Conservation (phyloP, 35 echinoderm and acorn worm genomes). For the Apostichopus parvimensis region DNA sequence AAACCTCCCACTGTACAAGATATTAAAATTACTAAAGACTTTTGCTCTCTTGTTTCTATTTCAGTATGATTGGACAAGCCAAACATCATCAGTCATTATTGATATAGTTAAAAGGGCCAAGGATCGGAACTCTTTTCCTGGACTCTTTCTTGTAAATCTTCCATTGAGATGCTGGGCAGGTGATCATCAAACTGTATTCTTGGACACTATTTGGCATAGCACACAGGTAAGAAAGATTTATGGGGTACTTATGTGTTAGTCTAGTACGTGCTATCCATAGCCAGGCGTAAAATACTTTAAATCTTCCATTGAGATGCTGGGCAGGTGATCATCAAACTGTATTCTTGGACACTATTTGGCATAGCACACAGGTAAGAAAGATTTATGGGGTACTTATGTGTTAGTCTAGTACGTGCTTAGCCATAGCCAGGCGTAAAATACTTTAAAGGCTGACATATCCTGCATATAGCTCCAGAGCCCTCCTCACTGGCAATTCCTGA, state of each 20-base stretch:
- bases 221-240: slow-evolving; percentile 52
- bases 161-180: slow-evolving; percentile 45
- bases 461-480: too few relatives aligned
- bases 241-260: too few relatives aligned
- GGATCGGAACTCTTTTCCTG: slow-evolving; percentile 12
- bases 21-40: not conserved
- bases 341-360: slow-evolving; percentile 47
- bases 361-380: slow-evolving; percentile 64
- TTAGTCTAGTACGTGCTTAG: too few relatives aligned
- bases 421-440: too few relatives aligned
- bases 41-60: not conserved
- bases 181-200: slow-evolving; percentile 27
- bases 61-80: slow-evolving; percentile 69
- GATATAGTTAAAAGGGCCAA: slow-evolving; percentile 60
- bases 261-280: too few relatives aligned
- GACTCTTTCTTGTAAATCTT: slow-evolving; percentile 36
- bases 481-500: not conserved
- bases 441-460: too few relatives aligned
- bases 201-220: slow-evolving; percentile 61
- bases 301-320: slow-evolving; percentile 48
- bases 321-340: slow-evolving; percentile 40
- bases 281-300: too few relatives aligned
- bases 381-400: not conserved
- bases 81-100: slow-evolving; percentile 58
- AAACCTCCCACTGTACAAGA: too few relatives aligned